These are phyloP conservation scores for Protobothrops flavoviridis DNA, from an alignment of 2,113 vertebrate genomes.

Conservation along the genomic window DNA sequence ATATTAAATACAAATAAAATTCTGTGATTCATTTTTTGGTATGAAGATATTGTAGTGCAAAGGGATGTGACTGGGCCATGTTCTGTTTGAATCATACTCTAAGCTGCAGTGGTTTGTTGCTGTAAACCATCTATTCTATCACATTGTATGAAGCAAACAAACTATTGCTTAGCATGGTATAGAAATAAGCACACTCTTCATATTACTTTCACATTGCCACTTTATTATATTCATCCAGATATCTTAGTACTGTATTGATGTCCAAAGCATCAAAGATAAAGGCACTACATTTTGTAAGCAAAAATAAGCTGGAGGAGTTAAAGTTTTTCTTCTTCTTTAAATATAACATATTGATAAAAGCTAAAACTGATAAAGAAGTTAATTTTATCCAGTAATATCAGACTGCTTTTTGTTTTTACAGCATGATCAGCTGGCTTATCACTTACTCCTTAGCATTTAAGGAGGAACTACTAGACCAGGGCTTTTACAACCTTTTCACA, in stretches of 20 bases:
- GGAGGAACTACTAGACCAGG: too few relatives aligned
- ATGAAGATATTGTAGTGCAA: not conserved
- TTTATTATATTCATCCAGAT: not conserved
- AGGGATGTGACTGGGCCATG: not conserved
- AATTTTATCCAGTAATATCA: not conserved
- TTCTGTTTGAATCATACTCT: not conserved
- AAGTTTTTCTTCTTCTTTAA: not conserved
- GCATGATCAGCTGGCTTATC: not conserved
- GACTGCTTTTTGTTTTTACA: not conserved
- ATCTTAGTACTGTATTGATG: not conserved
- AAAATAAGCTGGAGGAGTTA: not conserved
- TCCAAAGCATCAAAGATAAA: not conserved
- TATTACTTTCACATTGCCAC: not conserved
- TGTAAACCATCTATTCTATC: not conserved
- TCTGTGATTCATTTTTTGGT: not conserved
- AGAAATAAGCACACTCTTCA: not conserved
- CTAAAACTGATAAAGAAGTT: not conserved
- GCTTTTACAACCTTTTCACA: too few relatives aligned
- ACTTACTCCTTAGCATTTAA: not conserved
- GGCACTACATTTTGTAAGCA: not conserved
- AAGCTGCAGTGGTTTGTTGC: not conserved
- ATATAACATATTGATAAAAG: not conserved
- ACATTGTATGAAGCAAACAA: not conserved
- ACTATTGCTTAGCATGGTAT: not conserved
- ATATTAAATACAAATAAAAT: not conserved